Evolutionary conservation across 2,113 vertebrate genomes (phyloP).

Genomic region (Oryctolagus cuniculus): DNA sequence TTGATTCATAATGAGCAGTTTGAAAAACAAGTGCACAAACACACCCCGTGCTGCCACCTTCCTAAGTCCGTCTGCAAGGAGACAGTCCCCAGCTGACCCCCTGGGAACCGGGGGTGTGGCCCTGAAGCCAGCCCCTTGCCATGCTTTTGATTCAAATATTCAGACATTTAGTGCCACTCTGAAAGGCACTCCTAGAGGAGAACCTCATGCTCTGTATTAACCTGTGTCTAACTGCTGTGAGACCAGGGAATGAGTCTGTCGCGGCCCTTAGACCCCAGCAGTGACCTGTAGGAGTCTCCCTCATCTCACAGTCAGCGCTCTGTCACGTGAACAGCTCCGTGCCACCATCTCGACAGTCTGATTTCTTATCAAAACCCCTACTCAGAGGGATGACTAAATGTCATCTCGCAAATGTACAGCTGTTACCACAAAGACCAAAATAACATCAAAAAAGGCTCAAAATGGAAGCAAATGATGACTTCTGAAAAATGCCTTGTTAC

Average conservation of each 20-base stretch:
- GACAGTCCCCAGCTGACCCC: not conserved
- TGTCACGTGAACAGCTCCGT: constrained; percentile 18
- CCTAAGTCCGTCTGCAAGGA: not conserved
- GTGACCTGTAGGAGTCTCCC: not conserved
- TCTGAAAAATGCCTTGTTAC: constrained; percentile 63
- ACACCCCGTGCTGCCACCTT: not conserved
- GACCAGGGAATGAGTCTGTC: not conserved
- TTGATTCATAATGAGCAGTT: not conserved
- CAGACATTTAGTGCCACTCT: not conserved
- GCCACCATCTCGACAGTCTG: constrained; percentile 5
- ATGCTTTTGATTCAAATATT: not conserved
- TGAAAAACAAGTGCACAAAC: constrained; percentile 35
- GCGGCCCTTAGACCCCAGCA: not conserved
- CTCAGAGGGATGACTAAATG: constrained; percentile 49
- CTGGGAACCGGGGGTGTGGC: not conserved
- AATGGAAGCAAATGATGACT: constrained; percentile 69
- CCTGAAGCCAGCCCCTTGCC: not conserved
- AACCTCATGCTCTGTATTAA: not conserved
- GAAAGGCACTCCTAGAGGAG: too few species aligned
- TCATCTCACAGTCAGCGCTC: not conserved
- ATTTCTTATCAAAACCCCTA: constrained; percentile 54
- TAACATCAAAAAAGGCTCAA: constrained; percentile 58
- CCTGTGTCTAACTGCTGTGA: not conserved
- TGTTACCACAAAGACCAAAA: constrained; percentile 67
- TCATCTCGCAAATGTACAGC: constrained; percentile 60